Conservation (phyloP, 2,888 invertebrate genomes). For the Microctonus hyperodae region DNA sequence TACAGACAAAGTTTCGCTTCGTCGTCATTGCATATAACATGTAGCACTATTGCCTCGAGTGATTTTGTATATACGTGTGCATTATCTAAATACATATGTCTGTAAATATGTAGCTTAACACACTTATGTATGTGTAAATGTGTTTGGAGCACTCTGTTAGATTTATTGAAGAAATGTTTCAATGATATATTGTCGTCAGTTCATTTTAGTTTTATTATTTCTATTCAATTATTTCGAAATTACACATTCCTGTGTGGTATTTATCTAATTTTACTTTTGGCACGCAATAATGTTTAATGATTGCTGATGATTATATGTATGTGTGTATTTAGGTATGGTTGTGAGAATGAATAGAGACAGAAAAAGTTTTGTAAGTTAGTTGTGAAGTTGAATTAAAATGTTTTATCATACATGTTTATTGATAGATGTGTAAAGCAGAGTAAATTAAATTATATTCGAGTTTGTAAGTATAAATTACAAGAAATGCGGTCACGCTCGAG, state of each 20-base stretch:
- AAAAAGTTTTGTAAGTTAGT: no score
- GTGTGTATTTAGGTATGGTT: neutral
- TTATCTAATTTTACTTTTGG: constrained; percentile 28
- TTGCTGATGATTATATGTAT: neutral
- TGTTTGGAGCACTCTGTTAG: constrained; percentile 18
- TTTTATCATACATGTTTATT: neutral
- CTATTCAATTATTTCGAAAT: constrained; percentile 27
- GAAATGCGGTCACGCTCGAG: constrained; percentile 43
- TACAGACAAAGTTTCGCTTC: constrained; percentile 30
- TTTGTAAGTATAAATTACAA: constrained; percentile 6
- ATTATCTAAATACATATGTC: neutral
- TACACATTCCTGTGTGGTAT: constrained; percentile 18
- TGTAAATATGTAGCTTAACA: constrained; percentile 9
- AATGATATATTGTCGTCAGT: constrained; percentile 27
- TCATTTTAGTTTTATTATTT: constrained; percentile 28
- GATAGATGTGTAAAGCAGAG: constrained; percentile 1
- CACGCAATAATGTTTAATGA: constrained; percentile 4
- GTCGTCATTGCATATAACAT: constrained; percentile 21
- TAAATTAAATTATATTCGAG: constrained; percentile 17
- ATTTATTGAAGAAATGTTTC: constrained; percentile 30
- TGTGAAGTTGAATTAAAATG: neutral
- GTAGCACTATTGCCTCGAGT: constrained; percentile 11
- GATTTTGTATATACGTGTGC: neutral
- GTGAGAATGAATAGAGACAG: neutral
- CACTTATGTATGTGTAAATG: constrained; percentile 15